A percentile compares a stretch with the other conserved stretches of the same genome.
Conservation (phyloP, 2,888 invertebrate genomes). For the Aethes cnicana region DNA sequence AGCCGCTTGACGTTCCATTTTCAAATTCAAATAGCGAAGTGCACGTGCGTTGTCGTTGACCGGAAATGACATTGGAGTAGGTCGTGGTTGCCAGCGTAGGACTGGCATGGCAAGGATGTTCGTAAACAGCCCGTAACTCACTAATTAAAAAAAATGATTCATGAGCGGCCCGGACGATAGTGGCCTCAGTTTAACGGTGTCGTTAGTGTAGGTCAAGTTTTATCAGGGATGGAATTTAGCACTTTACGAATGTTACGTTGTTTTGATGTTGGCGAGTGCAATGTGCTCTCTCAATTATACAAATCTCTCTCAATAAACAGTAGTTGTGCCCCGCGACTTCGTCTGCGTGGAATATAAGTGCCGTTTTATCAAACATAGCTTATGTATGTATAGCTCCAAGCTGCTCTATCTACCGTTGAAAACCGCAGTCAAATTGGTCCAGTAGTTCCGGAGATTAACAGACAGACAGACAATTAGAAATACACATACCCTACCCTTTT, state of each 20-base stretch:
- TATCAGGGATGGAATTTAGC: background rate
- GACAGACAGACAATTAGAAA: too few species aligned
- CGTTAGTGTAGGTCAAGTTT: conserved; percentile 25
- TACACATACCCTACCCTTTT: too few species aligned
- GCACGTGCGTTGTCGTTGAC: conserved; percentile 22
- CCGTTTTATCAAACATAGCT: too few species aligned
- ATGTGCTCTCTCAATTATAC: too few species aligned
- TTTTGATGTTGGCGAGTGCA: too few species aligned
- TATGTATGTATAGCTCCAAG: too few species aligned
- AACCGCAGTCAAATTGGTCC: too few species aligned
- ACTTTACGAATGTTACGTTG: background rate
- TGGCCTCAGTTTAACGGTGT: background rate
- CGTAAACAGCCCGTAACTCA: conserved; percentile 23
- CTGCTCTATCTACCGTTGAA: too few species aligned
- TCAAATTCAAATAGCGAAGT: conserved; percentile 17
- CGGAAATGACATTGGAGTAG: conserved; percentile 34
- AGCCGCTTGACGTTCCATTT: conserved; percentile 16
- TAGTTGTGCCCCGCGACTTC: too few species aligned
- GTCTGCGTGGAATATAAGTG: too few species aligned
- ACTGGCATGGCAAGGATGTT: background rate
- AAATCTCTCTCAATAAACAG: too few species aligned
- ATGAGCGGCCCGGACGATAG: conserved; percentile 4
- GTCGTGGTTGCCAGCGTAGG: conserved; percentile 17
- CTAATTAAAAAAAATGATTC: conserved; percentile 13
- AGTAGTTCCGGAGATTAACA: too few species aligned